Evolutionary conservation across 2,113 vertebrate species (phyloP).

Genomic region (Neodon shergylaensis): DNA sequence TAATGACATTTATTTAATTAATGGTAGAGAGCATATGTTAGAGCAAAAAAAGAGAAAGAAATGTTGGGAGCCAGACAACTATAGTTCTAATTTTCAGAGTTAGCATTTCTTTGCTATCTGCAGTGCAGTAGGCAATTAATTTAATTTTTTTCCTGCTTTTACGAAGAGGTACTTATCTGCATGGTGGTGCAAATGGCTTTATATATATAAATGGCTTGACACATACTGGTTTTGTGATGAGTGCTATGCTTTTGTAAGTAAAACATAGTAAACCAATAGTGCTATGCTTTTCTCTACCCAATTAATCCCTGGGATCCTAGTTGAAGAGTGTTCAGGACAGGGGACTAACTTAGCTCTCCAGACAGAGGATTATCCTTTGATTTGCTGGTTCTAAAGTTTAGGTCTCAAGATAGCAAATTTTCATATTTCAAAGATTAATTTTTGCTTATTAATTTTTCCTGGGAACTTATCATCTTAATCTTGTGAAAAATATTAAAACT

Average conservation of each 20-base stretch:
- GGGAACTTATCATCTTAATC: neutral
- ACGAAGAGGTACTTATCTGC: neutral
- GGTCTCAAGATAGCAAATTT: neutral
- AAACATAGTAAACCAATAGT: no score
- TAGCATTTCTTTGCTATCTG: slow-evolving; percentile 43
- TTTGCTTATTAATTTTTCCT: neutral
- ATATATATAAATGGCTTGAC: neutral
- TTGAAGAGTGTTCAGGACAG: neutral
- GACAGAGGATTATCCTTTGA: neutral
- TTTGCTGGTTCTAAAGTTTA: neutral
- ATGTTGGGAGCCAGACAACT: slow-evolving; percentile 13
- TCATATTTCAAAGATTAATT: neutral
- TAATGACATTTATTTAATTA: slow-evolving; percentile 46
- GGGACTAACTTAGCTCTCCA: neutral
- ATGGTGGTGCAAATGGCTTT: neutral
- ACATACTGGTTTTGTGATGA: neutral
- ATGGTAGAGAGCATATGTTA: slow-evolving; percentile 8
- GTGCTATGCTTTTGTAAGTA: neutral
- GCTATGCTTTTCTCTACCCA: neutral
- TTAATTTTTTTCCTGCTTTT: neutral
- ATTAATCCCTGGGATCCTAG: neutral
- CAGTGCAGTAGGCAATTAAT: slow-evolving; percentile 20
- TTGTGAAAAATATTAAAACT: neutral
- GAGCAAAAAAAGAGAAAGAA: neutral
- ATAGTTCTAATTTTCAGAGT: slow-evolving; percentile 47